A percentile compares a stretch with the other conserved stretches of the same genome.
Evolutionary conservation across 2,797 vertebrate genomes (phyloP).

Genomic region (Syngnathus acus): DNA sequence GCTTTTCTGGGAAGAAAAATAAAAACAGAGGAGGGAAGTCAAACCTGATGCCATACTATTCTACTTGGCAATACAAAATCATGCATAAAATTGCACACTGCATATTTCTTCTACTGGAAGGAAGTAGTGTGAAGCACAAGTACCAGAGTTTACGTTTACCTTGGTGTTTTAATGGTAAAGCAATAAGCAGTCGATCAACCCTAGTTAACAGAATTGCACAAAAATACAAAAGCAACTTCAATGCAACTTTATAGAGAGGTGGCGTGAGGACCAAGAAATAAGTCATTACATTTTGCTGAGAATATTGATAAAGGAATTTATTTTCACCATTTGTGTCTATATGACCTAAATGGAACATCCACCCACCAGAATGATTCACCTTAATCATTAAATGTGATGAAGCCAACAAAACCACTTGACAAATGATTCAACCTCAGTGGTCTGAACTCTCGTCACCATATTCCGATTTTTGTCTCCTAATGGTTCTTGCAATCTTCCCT

Average conservation of each 20-base stretch:
- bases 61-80: background rate
- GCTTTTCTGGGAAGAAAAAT: slow-evolving; percentile 80
- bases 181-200: background rate
- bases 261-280: background rate
- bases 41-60: background rate
- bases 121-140: background rate
- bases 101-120: background rate
- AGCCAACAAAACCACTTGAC: background rate
- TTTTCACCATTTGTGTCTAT: background rate
- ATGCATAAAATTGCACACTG: background rate
- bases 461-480: background rate
- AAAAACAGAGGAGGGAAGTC: background rate
- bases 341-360: background rate
- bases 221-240: background rate
- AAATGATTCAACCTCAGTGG: too few relatives aligned
- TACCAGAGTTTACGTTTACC: background rate
- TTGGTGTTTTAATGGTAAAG: background rate
- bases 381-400: background rate
- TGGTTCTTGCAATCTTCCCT: background rate
- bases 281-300: background rate
- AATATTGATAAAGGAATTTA: background rate
- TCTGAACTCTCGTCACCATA: background rate
- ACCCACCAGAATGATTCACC: background rate
- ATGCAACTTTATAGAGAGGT: background rate
- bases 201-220: background rate